phyloP scores from a whole-genome alignment of 2,797 vertebrate genomes.

The Steatocranus sp. region DNA sequence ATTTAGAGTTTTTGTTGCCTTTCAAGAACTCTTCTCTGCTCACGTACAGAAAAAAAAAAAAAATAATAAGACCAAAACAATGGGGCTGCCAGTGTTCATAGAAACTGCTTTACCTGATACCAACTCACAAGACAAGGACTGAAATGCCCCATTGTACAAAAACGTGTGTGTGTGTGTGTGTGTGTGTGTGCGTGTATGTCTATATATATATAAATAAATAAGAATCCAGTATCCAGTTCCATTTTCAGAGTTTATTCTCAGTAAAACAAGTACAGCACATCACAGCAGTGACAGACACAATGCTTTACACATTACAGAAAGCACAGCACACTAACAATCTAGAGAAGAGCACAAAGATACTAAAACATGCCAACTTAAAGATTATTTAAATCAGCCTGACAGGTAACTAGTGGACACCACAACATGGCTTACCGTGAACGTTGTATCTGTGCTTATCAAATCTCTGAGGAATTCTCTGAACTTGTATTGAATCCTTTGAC shows the following conservation, averaged over 20 bases:
- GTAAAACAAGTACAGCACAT: neutral
- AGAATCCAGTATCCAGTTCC: neutral
- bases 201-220: no score
- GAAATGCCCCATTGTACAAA: neutral
- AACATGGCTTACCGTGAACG: constrained; percentile 54
- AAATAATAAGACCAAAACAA: neutral
- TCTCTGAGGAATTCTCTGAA: constrained; percentile 40
- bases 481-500: constrained; percentile 58
- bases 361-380: neutral
- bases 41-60: neutral
- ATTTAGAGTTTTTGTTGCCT: constrained; percentile 15
- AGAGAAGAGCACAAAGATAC: neutral
- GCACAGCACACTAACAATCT: neutral
- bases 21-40: neutral
- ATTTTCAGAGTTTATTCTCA: neutral
- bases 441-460: constrained; percentile 29
- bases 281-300: neutral
- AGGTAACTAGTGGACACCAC: constrained; percentile 21
- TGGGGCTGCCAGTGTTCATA: neutral
- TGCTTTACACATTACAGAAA: neutral
- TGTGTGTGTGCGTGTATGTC: no score
- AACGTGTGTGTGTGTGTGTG: fast-evolving
- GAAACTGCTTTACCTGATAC: neutral
- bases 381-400: neutral
- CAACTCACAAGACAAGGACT: neutral